These are phyloP conservation scores for Hemiscyllium ocellatum DNA, from an alignment of 2,113 vertebrate genomes.

Conservation along the genomic window DNA sequence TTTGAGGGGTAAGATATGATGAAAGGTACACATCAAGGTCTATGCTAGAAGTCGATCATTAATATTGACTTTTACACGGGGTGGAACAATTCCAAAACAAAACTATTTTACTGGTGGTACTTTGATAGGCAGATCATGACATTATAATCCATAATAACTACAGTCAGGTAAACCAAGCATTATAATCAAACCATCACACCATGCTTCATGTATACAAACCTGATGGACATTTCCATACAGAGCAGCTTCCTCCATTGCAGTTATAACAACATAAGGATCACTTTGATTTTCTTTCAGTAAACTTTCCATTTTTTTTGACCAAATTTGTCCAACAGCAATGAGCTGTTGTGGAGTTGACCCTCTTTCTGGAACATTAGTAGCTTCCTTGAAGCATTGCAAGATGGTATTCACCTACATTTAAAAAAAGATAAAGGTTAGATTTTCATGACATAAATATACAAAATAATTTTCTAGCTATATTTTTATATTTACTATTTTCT, in stretches of 20 bases:
- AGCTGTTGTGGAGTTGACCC: slow-evolving; percentile 60
- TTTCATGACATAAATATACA: background rate
- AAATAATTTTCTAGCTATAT: background rate
- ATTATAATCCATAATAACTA: background rate
- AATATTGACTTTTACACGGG: background rate
- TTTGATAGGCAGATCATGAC: background rate
- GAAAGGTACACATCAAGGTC: background rate
- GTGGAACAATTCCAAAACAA: background rate
- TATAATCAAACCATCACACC: background rate
- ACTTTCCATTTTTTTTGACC: slow-evolving; percentile 58
- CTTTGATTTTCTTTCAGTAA: slow-evolving; percentile 67
- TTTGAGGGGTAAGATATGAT: background rate
- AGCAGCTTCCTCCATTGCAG: slow-evolving; percentile 68
- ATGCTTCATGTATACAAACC: slow-evolving; percentile 53
- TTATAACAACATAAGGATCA: slow-evolving; percentile 66
- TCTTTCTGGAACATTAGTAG: slow-evolving; percentile 47
- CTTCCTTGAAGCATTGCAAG: slow-evolving; percentile 70
- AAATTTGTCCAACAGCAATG: slow-evolving; percentile 64
- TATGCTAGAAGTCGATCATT: background rate
- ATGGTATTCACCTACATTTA: slow-evolving; percentile 63
- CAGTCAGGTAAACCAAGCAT: background rate
- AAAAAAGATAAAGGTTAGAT: background rate
- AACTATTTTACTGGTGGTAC: background rate
- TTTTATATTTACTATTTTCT: background rate
- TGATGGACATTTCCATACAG: slow-evolving; percentile 79